Evolutionary conservation across 2,797 vertebrate species (phyloP), one percentile per base, ranked within the genome.

Genomic region (Mastacembelus armatus): DNA sequence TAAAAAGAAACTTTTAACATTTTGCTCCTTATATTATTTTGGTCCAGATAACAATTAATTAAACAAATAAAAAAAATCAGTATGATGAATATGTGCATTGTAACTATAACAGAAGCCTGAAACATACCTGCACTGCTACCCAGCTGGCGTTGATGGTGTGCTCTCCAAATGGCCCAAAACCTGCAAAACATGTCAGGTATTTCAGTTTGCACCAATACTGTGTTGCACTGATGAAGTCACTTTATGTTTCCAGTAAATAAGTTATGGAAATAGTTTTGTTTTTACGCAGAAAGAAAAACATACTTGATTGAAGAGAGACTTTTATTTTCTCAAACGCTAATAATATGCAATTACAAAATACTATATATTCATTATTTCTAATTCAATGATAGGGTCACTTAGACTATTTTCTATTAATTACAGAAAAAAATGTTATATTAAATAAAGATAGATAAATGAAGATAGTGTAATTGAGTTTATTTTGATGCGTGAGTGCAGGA

Each of bases 121-220:
- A 50, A 68, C 74, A 58, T 94, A 99, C 98, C 96, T 98, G 96
- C 18, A 99, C 98, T 15, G 98, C 97, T 11, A 96, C 95, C 98
- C 97, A 98, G 81, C 98, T 99, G 88, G 98, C 94, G 0, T 99
- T 99, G 38, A 98, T 94, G 0, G 94, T 89, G 48, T 99, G 96
- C 18, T 97, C 96, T 77, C 97, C 97, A 62, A 99, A 99, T 0
- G 97, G 98, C 15, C 94, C 97, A 30, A 99, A 99, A 86, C 97
- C 97, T 99, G 89, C 12, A 93, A 90, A 78, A 84, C 15, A 85
- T 1, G 2, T 2, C 15, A 5, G n/a, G 72, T 65, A 66, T 33
- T 71, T 48, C 16, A 24, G 2, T 42, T 36, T 49, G 6, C 33
- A 49, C 33, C 47, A 30, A 51, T 10, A n/a, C 3, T 14, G 11